phyloP scores from a whole-genome alignment of 2,113 vertebrate species.

The Azemiops feae region DNA sequence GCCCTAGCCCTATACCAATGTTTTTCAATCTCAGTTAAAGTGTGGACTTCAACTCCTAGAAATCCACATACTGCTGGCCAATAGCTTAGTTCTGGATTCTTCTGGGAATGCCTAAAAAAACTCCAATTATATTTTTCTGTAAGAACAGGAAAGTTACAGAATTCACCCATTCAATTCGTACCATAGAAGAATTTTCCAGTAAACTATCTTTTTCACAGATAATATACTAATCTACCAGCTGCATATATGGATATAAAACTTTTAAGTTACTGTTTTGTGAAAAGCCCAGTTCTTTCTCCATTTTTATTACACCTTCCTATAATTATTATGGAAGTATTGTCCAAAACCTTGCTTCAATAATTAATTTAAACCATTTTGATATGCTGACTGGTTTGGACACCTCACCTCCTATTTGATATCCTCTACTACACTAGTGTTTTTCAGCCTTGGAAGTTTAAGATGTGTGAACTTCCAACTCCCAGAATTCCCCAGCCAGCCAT shows the following conservation, averaged over 20 bases:
- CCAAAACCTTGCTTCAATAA: neutral
- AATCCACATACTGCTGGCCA: no score
- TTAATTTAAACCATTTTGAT: neutral
- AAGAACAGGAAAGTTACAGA: neutral
- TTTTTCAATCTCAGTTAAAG: neutral
- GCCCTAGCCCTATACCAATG: neutral
- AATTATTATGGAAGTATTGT: neutral
- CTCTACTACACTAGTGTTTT: neutral
- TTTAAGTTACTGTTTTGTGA: neutral
- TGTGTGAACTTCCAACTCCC: neutral
- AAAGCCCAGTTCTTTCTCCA: neutral
- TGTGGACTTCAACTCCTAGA: neutral
- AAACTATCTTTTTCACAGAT: neutral
- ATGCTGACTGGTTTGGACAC: neutral
- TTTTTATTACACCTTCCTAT: neutral
- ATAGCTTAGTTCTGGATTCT: neutral
- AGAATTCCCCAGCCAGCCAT: neutral
- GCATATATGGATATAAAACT: neutral
- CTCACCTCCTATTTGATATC: neutral
- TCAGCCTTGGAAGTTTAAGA: neutral
- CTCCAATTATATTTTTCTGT: neutral
- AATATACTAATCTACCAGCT: neutral
- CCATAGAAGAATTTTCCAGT: neutral
- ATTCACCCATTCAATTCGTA: neutral
- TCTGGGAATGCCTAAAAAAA: neutral